Base-by-base conservation (phyloP, 2,888 invertebrate genomes). In the Bembecia ichneumoniformis region DNA sequence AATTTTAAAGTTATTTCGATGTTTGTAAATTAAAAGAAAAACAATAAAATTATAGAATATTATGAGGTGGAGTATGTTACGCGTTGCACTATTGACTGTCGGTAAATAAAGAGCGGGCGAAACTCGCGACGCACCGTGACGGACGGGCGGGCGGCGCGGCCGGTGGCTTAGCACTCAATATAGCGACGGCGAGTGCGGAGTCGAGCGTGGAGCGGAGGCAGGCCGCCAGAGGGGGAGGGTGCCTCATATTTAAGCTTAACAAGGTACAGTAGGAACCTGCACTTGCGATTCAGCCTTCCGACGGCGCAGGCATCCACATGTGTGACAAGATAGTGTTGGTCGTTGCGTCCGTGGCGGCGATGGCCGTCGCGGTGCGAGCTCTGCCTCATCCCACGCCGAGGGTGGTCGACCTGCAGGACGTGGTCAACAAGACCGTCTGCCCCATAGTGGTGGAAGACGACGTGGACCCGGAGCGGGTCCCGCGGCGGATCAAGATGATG, bases 401-500 rank as follows among this genome's bases (percentile, higher is more conserved):
- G 55, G 63, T 63, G 55, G 63, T 79, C 56, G 64, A 69, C 49
- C 70, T 84, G 49, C 51, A 59, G 14, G 68, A 68, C 14, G 77
- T 74, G 50, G 60, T 72, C 49, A 74, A 78, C 69, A 69, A 67
- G 50, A 77, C 83, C 43, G 75, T 81, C 62, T 86, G 86, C 62
- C 83, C 86, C 44, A 77, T 82, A 60, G 53, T 58, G 49, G 70
- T 80, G 57, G 61, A 59, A 36, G 62, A 72, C 47, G 69, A 82
- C 71, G 66, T 69, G 48, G 61, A 80, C 59, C 58, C 58, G 35
- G 52, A 68, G 1, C 76, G 86, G 15, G 61, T 82, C 49, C 86
- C 86, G 59, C 71, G 71, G 14, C 68, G 72, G 49, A 86, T 86
- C 59, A 84, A 83, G 64, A 68, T 66, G 69, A 67, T 86, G 51